A percentile compares a stretch with the other conserved stretches of the same genome.
Conservation (phyloP, 2,113 vertebrate genomes). For the Leptosomus discolor region DNA sequence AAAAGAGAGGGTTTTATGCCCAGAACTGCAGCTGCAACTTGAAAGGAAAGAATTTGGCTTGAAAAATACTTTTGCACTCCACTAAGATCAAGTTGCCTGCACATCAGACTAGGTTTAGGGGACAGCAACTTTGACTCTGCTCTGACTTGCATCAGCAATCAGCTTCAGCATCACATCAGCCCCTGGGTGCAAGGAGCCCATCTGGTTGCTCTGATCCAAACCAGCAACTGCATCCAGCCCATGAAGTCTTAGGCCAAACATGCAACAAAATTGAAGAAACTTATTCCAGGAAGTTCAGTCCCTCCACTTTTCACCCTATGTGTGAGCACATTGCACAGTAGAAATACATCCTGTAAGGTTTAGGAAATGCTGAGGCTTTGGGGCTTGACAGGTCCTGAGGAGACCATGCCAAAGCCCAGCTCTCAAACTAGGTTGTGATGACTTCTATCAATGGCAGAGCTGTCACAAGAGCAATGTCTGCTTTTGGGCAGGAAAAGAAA, state of each 20-base stretch:
- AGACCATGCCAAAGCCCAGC: neutral
- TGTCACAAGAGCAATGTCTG: neutral
- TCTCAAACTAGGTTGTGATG: neutral
- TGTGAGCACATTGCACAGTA: fast-evolving
- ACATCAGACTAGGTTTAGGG: neutral
- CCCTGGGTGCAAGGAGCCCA: neutral
- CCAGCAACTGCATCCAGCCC: neutral
- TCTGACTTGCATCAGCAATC: neutral
- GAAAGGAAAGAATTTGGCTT: neutral
- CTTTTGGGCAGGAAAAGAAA: neutral
- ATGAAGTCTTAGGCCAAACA: neutral
- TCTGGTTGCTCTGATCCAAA: neutral
- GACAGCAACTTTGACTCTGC: neutral
- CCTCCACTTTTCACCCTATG: fast-evolving
- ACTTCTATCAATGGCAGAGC: neutral
- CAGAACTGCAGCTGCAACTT: slow-evolving; percentile 4
- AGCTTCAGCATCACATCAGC: neutral
- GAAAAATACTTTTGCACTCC: neutral
- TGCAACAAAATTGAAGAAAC: neutral
- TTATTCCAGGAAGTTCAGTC: neutral
- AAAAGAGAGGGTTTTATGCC: neutral
- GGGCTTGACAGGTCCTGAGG: no score
- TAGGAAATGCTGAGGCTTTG: neutral
- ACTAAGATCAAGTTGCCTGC: fast-evolving
- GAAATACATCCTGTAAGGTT: neutral